Evolutionary conservation across 1,140 invertebrate genomes (phyloP).

Genomic region (Battus philenor): DNA sequence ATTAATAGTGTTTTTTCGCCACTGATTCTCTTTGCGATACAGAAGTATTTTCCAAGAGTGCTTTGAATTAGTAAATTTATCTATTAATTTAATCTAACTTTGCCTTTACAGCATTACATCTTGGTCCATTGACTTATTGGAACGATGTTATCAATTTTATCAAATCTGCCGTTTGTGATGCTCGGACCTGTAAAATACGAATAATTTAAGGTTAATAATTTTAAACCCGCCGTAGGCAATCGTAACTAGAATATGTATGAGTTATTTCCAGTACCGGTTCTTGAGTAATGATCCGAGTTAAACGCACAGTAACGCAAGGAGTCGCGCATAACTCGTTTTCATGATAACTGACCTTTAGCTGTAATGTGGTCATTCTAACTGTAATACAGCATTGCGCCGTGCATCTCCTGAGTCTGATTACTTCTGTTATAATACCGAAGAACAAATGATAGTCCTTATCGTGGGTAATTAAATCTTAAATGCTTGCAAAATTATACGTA

Average conservation of each 20-base stretch:
- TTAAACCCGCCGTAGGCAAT: neutral
- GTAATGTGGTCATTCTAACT: slow-evolving; percentile 20
- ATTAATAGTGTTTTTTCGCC: no score
- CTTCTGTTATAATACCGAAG: slow-evolving; percentile 1
- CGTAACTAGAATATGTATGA: slow-evolving; percentile 3
- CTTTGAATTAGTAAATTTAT: no score
- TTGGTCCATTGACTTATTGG: no score
- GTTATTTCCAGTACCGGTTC: slow-evolving; percentile 11
- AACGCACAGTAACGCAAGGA: slow-evolving; percentile 14
- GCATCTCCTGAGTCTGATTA: slow-evolving; percentile 1
- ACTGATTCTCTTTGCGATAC: no score
- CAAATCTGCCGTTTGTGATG: no score
- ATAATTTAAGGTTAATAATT: no score
- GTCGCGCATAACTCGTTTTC: slow-evolving; percentile 21
- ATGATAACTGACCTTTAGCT: slow-evolving; percentile 34
- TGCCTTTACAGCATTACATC: no score
- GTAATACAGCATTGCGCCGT: slow-evolving; percentile 8
- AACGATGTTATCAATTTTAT: no score
- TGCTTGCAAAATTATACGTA: neutral
- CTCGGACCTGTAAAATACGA: no score
- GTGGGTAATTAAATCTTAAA: neutral
- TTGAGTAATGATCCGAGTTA: slow-evolving; percentile 14
- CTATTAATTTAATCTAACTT: no score
- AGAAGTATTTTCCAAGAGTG: no score
- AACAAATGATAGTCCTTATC: neutral